A percentile compares a stretch with the other conserved stretches of the same genome.
Conservation (phyloP, 2,113 vertebrate genomes). For the Chamaea fasciata region DNA sequence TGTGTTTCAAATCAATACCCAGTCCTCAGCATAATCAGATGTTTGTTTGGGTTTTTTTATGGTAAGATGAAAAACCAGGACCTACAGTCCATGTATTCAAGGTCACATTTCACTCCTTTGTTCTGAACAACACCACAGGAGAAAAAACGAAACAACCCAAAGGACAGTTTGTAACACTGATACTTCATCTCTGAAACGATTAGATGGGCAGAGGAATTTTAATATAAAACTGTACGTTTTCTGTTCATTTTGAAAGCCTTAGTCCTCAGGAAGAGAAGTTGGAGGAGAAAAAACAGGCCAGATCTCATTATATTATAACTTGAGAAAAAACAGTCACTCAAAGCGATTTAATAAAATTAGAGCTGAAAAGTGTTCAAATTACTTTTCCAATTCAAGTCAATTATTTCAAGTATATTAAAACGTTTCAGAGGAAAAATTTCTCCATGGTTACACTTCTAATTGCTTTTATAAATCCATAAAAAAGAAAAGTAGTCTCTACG, state of each 20-base stretch:
- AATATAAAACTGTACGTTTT: slow-evolving; percentile 44
- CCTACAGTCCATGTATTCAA: slow-evolving; percentile 25
- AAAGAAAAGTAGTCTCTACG: slow-evolving; percentile 56
- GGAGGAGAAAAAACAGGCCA: slow-evolving; percentile 41
- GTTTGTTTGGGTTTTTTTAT: background rate
- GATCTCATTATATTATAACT: slow-evolving; percentile 51
- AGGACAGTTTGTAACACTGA: slow-evolving; percentile 68
- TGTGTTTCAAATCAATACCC: slow-evolving; percentile 60
- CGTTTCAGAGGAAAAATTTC: slow-evolving; percentile 70
- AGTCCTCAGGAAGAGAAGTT: slow-evolving; percentile 49
- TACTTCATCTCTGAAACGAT: slow-evolving; percentile 47
- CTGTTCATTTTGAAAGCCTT: slow-evolving; percentile 62
- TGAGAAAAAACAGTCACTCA: slow-evolving; percentile 60
- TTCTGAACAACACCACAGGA: slow-evolving; percentile 48
- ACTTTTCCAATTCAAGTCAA: slow-evolving; percentile 69
- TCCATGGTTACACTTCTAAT: slow-evolving; percentile 69
- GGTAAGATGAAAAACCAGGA: slow-evolving; percentile 54
- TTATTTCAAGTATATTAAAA: slow-evolving; percentile 79
- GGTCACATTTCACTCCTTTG: slow-evolving; percentile 53
- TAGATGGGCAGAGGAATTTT: slow-evolving; percentile 32
- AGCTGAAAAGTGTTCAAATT: slow-evolving; percentile 72
- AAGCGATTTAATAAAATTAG: slow-evolving; percentile 72
- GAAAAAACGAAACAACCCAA: slow-evolving; percentile 56
- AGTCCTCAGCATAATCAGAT: slow-evolving; percentile 50
- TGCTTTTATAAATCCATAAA: slow-evolving; percentile 70